Evolutionary conservation across 2,888 invertebrate genomes (phyloP).

Genomic region (Cistogaster globosa): DNA sequence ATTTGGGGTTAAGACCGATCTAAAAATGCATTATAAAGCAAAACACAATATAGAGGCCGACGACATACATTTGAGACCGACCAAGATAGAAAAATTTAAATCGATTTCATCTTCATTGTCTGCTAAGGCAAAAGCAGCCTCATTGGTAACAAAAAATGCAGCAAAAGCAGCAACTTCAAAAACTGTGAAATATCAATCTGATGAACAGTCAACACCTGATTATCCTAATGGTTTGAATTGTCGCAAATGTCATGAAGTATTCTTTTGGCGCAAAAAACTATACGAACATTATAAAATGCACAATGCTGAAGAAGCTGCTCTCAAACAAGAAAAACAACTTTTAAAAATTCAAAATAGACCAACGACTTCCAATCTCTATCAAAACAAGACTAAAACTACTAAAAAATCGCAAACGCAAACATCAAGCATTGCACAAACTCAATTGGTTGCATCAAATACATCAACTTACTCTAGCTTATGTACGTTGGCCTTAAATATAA

Average conservation of each 20-base stretch:
- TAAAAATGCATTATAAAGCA: conserved; percentile 76
- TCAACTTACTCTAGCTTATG: conserved; percentile 34
- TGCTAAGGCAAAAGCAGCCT: conserved; percentile 27
- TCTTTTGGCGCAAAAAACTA: conserved; percentile 70
- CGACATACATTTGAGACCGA: conserved; percentile 73
- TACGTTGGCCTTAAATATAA: conserved; percentile 51
- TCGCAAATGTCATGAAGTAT: conserved; percentile 70
- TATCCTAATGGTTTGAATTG: conserved; percentile 73
- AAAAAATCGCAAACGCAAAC: conserved; percentile 1
- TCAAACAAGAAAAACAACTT: conserved; percentile 48
- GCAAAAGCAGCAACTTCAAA: conserved; percentile 31
- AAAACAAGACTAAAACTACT: background rate
- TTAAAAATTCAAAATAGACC: conserved; percentile 39
- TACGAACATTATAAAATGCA: conserved; percentile 73
- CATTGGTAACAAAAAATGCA: background rate
- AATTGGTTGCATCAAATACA: background rate
- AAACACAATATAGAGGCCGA: conserved; percentile 75
- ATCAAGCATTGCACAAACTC: background rate
- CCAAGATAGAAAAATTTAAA: background rate
- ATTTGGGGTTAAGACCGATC: conserved; percentile 70
- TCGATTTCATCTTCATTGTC: background rate
- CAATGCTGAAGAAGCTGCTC: conserved; percentile 62
- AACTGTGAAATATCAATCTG: background rate
- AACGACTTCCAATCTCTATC: conserved; percentile 1
- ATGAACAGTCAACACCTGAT: conserved; percentile 51